Evolutionary conservation across 1,140 invertebrate species (phyloP), one percentile per base, ranked within the genome.

Genomic region (Scaptomyza montana): DNA sequence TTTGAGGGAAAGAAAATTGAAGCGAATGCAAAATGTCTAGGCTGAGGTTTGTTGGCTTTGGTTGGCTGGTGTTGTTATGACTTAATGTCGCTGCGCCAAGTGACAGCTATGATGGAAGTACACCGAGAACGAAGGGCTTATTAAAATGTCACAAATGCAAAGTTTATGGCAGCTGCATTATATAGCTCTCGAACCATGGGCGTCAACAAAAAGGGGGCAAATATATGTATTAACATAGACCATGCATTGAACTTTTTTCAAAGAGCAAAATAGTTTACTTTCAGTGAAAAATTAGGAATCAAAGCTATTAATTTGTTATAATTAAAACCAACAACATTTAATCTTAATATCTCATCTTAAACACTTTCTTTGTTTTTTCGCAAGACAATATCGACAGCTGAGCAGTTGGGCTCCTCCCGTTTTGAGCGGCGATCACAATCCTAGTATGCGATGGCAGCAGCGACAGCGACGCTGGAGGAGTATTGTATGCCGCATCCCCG

Each of bases 161-260:
- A 73, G 78, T 80, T 89, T 89, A 89, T 77, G 78, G 82, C 76
- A 85, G 77, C 86, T 74, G 86, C 86, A 89, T 76, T 81, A 73
- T 57, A 54, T n/a, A 8, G 30, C 25, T 61, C n/a, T 46, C 33
- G 33, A 5, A 28, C 39, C 41, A 46, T 3, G 6, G 28, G 5
- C 43, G 19, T 10, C 4, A 12, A 16, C 43, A 12, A 30, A 25
- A 43, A 43, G n/a, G 12, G 10, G 54, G 8, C 5, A 10, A 25
- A 4, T 12, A 41, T n/a, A 41, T 41, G 5, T n/a, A 43, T n/a
- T n/a, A n/a, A n/a, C 3, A 43, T n/a, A 4, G 2, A n/a, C 8
- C 36, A 39, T 12, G 36, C 36, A 39, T 12, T 39, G 39, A n/a
- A 3, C 10, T 3, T 12, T 41, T 10, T 41, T 1, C 21, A 41